Evolutionary conservation across 1,140 invertebrate species (phyloP).

Genomic region (Doryteuthis pealeii): DNA sequence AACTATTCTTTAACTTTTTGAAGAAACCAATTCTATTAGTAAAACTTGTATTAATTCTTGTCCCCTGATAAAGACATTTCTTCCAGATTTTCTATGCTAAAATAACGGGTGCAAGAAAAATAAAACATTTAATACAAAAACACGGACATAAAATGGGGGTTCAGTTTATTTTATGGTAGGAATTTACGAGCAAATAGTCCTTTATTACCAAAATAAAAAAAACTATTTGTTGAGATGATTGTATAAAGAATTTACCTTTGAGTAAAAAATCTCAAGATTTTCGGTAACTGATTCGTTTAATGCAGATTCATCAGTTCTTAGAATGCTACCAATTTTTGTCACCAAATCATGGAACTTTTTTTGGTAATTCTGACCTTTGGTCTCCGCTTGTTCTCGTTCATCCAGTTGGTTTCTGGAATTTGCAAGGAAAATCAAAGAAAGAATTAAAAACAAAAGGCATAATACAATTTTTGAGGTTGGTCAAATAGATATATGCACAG

Average conservation of each 20-base stretch:
- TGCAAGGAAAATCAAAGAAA: constrained; percentile 15
- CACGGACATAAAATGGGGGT: too few species aligned
- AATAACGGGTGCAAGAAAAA: too few species aligned
- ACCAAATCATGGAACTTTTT: constrained; percentile 45
- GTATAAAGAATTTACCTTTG: constrained; percentile 29
- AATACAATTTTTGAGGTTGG: too few species aligned
- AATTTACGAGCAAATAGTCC: too few species aligned
- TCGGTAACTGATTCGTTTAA: constrained; percentile 18
- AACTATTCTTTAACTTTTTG: constrained; percentile 4
- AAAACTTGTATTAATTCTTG: too few species aligned
- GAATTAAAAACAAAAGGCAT: not conserved
- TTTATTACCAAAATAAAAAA: too few species aligned
- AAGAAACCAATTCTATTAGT: not conserved
- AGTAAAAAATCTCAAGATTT: constrained; percentile 34
- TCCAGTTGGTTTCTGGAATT: constrained; percentile 48
- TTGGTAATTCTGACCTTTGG: constrained; percentile 29
- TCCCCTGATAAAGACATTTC: too few species aligned
- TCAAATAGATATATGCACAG: too few species aligned
- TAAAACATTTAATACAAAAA: too few species aligned
- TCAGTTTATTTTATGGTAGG: too few species aligned
- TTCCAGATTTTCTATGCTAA: too few species aligned
- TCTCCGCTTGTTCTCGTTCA: constrained; percentile 48
- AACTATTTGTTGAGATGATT: too few species aligned
- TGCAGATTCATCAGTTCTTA: constrained; percentile 37
- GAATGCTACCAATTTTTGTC: constrained; percentile 37